Percentiles rank a stretch among this genome's conserved stretches.
Evolutionary conservation across 2,888 invertebrate species (phyloP).

Genomic region (Thalpophila matura): DNA sequence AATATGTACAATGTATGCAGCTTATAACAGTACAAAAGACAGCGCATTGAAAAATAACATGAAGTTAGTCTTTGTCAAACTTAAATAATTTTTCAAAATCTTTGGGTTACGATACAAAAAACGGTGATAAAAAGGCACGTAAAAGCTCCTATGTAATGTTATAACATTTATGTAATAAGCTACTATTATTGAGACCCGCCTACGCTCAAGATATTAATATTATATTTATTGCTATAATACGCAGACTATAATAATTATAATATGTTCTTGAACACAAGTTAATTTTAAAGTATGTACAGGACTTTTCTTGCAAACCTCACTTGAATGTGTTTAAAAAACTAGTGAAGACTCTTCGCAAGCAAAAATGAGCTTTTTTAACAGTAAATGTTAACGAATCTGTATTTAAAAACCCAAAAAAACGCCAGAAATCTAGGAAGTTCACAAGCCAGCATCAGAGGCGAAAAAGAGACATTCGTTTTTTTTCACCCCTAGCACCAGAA

Average conservation of each 20-base stretch:
- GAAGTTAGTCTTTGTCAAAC: slow-evolving; percentile 30
- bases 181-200: slow-evolving; percentile 41
- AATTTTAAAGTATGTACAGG: slow-evolving; percentile 15
- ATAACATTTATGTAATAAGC: slow-evolving; percentile 37
- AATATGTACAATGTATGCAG: slow-evolving; percentile 16
- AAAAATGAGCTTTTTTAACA: too few relatives aligned
- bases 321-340: slow-evolving; percentile 27
- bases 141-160: slow-evolving; percentile 56
- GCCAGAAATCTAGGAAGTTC: not conserved
- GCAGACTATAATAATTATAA: slow-evolving; percentile 25
- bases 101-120: slow-evolving; percentile 61
- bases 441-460: not conserved
- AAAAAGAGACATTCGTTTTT: slow-evolving; percentile 6
- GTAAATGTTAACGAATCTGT: slow-evolving; percentile 14
- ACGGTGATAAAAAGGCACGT: slow-evolving; percentile 54
- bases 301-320: slow-evolving; percentile 14
- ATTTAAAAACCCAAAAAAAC: slow-evolving; percentile 1
- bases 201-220: slow-evolving; percentile 33
- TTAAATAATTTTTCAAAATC: slow-evolving; percentile 44
- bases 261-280: slow-evolving; percentile 36
- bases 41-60: slow-evolving; percentile 29
- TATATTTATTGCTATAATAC: slow-evolving; percentile 17
- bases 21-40: slow-evolving; percentile 20
- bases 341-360: slow-evolving; percentile 31
- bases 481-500: slow-evolving; percentile 1